Evolutionary conservation across 2,797 vertebrate species (phyloP), one percentile per base, ranked within the genome.

Genomic region (Micromesistius poutassou): DNA sequence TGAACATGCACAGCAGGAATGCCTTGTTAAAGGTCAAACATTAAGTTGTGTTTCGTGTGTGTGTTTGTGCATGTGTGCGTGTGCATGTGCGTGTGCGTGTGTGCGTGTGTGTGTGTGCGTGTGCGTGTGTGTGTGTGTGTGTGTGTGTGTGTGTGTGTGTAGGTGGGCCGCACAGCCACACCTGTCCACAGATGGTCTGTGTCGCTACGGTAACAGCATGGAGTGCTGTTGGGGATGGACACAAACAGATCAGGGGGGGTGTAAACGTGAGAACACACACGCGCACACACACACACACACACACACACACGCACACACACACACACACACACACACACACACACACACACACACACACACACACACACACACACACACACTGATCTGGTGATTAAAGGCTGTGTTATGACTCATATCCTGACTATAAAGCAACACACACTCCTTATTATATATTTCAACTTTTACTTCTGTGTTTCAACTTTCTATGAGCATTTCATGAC

Each of bases 141-240:
- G 76, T 33, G 31, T 72, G 66, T 30, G 19, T 72, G 70, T 38
- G 72, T 78, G 35, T 75, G 74, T 82, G 71, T 84, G 35, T 90
- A 97, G 96, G 91, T 94, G 94, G 94, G 85, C 85, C 42, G 88
- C 91, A 74, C 93, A 89, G 36, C 87, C 91, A 5, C 22, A 16
- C 16, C 80, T 78, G 30, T 81, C 89, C 0, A 91, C 95, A 0
- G 10, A 88, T 4, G 96, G 97, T 78, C 89, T 97, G 7, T 98
- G 97, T 88, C 94, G 85, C 19, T 96, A 95, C 35, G 96, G 96
- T 12, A 93, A 93, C 85, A 93, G 93, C 38, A 89, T 96, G 81
- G 96, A 96, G 87, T 98, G 97, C 90, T 98, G 97, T 89, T 97
- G 96, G 97, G 97, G 96, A 82, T 97, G 96, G 97, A 94, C 86